Percentiles rank a stretch among this genome's conserved stretches.
phyloP scores from a whole-genome alignment of 2,888 invertebrate species.

The Nemotelus nigrinus region DNA sequence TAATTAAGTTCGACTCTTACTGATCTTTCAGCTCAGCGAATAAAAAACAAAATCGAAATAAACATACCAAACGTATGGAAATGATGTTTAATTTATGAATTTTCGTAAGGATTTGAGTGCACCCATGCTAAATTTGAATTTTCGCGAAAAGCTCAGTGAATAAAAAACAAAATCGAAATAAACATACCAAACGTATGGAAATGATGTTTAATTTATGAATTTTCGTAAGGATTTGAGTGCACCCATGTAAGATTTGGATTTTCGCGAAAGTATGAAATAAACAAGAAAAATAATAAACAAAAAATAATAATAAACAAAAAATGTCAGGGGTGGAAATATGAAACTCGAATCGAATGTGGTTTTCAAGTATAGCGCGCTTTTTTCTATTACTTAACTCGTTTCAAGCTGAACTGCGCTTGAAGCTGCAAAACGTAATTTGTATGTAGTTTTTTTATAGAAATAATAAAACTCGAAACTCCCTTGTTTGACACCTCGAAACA shows the following conservation, averaged over 20 bases:
- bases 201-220: background rate
- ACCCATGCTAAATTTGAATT: background rate
- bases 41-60: conserved; percentile 33
- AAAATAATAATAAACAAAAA: background rate
- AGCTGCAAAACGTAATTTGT: no score
- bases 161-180: conserved; percentile 33
- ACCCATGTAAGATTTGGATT: background rate
- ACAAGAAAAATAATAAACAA: background rate
- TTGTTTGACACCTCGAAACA: no score
- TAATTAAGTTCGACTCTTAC: conserved; percentile 34
- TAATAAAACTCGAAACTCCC: no score
- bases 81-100: background rate
- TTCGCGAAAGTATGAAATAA: background rate
- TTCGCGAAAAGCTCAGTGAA: conserved; percentile 11
- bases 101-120: no score
- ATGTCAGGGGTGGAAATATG: background rate
- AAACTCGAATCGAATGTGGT: background rate
- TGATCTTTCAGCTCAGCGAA: conserved; percentile 24
- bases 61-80: conserved; percentile 19
- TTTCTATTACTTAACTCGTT: no score
- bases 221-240: no score
- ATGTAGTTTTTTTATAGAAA: no score
- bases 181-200: conserved; percentile 19
- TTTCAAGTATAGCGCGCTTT: no score
- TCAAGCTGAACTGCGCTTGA: no score